Evolutionary conservation across 1,140 invertebrate species (phyloP), one percentile per base, ranked within the genome.

Genomic region (Eupristina koningsbergeri): DNA sequence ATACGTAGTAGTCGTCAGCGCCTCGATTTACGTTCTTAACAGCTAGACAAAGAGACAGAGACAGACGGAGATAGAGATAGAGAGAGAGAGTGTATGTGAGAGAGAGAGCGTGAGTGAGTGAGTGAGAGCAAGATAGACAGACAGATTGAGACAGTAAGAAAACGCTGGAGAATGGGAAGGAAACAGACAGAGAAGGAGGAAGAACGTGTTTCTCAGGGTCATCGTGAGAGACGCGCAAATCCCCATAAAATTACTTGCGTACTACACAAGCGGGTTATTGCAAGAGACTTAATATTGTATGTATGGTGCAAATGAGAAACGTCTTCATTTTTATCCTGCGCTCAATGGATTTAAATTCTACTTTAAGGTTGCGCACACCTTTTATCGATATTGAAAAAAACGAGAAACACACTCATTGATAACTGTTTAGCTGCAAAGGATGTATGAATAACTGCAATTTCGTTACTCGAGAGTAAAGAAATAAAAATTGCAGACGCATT

Each of bases 1-100:
- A 36, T 11, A 9, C 75, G 85, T 85, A 81, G n/a, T 87, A 87
- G 85, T 86, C 86, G 82, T 88, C 87, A 86, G 85, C 86, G 81
- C 85, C 84, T 88, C 78, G 87, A 89, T 88, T 88, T 87, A 87
- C 87, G 84, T 87, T 88, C 86, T 87, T 89, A 87, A 88, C 87
- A 87, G 86, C 86, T 86, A 86, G 85, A 85, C 80, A 17, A 17
- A 50, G 7, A 50, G 78, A 84, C 75, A 85, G 80, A 84, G 73
- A 53, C 71, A 50, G 74, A 61, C 67, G 19, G 83, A 73, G 81
- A 45, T 7, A 80, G 6, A 17, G 15, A 50, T 50, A 17, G 47
- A 17, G 2, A 50, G 47, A 17, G 9, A 17, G 47, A 50, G 6
- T 2, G 47, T 15, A 2, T 15, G 8, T 15, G 6, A 50, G 47